Conservation (phyloP, 1,140 invertebrate species). For the Pantala flavescens region DNA sequence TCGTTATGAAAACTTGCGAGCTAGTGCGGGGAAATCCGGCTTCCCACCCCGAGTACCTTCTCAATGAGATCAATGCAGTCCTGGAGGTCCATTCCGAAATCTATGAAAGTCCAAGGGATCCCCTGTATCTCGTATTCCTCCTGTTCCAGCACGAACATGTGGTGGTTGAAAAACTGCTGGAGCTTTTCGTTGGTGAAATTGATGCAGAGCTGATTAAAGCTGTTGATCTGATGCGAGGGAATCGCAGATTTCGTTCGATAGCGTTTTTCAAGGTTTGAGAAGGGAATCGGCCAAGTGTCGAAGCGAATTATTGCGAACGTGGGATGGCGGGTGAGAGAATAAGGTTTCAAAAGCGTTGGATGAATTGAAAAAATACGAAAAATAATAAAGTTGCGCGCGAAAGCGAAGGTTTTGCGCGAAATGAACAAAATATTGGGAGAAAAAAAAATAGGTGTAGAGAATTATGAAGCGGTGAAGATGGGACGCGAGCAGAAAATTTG, state of each 20-base stretch:
- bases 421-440: too few relatives aligned
- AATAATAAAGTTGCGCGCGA: neutral
- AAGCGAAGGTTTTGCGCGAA: too few relatives aligned
- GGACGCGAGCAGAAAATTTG: neutral
- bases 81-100: constrained; percentile 90
- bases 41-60: constrained; percentile 54
- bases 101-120: constrained; percentile 84
- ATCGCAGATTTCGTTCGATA: neutral
- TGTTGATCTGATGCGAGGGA: constrained; percentile 52
- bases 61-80: constrained; percentile 87
- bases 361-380: neutral
- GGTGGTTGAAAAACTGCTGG: constrained; percentile 94
- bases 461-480: too few relatives aligned
- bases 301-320: constrained; percentile 3
- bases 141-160: constrained; percentile 95
- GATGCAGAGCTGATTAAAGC: constrained; percentile 94
- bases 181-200: constrained; percentile 95
- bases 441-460: too few relatives aligned
- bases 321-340: constrained; percentile 22
- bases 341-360: constrained; percentile 8
- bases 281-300: constrained; percentile 35
- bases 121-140: constrained; percentile 89
- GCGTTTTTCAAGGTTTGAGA: constrained; percentile 19
- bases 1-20: too few relatives aligned
- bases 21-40: too few relatives aligned